A percentile compares a stretch with the other conserved stretches of the same genome.
phyloP scores from a whole-genome alignment of 2,113 vertebrate genomes.

The Strix uralensis region DNA sequence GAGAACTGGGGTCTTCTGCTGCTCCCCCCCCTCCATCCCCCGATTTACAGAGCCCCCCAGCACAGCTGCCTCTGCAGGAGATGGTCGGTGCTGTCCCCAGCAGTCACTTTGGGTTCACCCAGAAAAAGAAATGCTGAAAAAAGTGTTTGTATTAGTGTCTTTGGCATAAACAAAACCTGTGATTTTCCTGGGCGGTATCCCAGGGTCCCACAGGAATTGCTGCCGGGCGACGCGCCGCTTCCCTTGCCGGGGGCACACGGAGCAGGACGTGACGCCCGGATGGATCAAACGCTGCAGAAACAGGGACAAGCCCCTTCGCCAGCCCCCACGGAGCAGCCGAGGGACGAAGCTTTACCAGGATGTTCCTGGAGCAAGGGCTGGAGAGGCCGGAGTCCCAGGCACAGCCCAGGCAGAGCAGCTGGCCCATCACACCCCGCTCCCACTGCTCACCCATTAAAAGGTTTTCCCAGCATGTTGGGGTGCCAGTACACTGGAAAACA shows the following conservation, averaged over 20 bases:
- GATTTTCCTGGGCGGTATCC: neutral
- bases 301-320: neutral
- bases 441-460: neutral
- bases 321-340: neutral
- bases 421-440: neutral
- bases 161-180: neutral
- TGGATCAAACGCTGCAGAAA: neutral
- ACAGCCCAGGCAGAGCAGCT: rapidly evolving
- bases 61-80: neutral
- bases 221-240: rapidly evolving
- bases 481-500: rapidly evolving
- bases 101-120: neutral
- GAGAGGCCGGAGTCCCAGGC: rapidly evolving
- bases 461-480: neutral
- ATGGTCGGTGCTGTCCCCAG: neutral
- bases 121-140: neutral
- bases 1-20: neutral
- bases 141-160: rapidly evolving
- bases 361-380: neutral
- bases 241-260: neutral
- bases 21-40: neutral
- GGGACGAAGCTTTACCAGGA: neutral
- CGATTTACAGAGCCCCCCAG: neutral
- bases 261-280: rapidly evolving
- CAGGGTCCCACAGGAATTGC: neutral